Evolutionary conservation across 2,113 vertebrate species (phyloP).

Genomic region (Gadus chalcogrammus): DNA sequence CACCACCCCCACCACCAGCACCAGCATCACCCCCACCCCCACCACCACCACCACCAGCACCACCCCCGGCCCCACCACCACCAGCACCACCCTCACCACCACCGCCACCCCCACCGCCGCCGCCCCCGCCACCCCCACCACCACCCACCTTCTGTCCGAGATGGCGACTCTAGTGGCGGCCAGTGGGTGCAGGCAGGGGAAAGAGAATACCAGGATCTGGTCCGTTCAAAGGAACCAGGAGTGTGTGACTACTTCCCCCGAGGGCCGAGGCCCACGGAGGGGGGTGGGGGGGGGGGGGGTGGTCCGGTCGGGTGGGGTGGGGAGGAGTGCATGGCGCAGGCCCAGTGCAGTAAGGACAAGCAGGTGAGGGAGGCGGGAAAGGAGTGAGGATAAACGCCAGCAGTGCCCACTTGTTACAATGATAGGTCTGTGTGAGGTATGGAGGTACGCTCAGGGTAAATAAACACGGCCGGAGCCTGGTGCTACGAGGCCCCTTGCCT

Average conservation of each 20-base stretch:
- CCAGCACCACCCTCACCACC: not conserved
- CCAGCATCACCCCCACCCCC: no score
- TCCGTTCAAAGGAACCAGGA: conserved; percentile 31
- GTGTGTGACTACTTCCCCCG: conserved; percentile 10
- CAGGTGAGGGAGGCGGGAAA: conserved; percentile 5
- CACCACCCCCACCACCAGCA: no score
- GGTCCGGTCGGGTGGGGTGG: conserved; percentile 8
- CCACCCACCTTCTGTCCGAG: conserved; percentile 24
- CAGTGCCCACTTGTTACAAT: conserved; percentile 24
- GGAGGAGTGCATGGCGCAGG: conserved; percentile 15
- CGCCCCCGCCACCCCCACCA: no score
- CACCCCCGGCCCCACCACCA: no score
- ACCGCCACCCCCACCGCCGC: no score
- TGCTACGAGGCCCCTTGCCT: not conserved
- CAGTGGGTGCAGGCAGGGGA: conserved; percentile 35
- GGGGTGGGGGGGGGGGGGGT: conserved; percentile 7
- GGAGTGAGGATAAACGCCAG: conserved; percentile 7
- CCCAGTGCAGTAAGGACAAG: conserved; percentile 4
- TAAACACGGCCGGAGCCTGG: conserved; percentile 3
- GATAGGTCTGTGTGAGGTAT: conserved; percentile 6
- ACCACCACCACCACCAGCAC: no score
- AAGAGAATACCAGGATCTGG: conserved; percentile 27
- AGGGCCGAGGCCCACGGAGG: not conserved
- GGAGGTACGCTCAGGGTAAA: not conserved
- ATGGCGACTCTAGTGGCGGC: conserved; percentile 3